Conservation (phyloP, 2,888 invertebrate species). For the Eupithecia abbreviata region DNA sequence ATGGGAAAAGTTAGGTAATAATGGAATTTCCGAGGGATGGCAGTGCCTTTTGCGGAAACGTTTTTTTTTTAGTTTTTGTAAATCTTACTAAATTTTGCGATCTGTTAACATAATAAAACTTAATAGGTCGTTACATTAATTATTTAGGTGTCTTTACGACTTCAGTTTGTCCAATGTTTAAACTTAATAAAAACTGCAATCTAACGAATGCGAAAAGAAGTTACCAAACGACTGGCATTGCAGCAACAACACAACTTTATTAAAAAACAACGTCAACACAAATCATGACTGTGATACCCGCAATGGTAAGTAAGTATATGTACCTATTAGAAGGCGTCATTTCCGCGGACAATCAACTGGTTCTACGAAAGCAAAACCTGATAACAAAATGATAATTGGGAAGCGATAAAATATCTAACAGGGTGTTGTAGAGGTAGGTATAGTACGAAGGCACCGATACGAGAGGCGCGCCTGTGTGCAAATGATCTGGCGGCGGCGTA, state of each 20-base stretch:
- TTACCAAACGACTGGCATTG: neutral
- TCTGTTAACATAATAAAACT: neutral
- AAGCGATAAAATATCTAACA: slow-evolving; percentile 70
- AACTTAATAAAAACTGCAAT: neutral
- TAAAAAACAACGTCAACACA: slow-evolving; percentile 34
- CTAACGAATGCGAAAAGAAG: slow-evolving; percentile 29
- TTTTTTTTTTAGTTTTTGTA: slow-evolving; percentile 3
- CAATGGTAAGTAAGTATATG: too few species aligned
- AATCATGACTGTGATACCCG: slow-evolving; percentile 43
- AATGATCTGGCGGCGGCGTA: slow-evolving; percentile 76
- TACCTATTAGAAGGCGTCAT: slow-evolving; percentile 33
- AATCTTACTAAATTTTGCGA: neutral
- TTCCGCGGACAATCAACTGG: slow-evolving; percentile 45
- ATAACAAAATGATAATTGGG: slow-evolving; percentile 70
- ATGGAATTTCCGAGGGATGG: slow-evolving; percentile 26
- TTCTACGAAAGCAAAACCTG: slow-evolving; percentile 48
- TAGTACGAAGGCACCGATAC: slow-evolving; percentile 36
- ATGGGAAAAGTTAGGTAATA: slow-evolving; percentile 35
- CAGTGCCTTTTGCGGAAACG: slow-evolving; percentile 13
- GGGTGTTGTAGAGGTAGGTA: slow-evolving; percentile 53
- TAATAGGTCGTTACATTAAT: neutral
- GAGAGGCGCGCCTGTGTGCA: slow-evolving; percentile 73
- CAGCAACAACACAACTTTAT: slow-evolving; percentile 22
- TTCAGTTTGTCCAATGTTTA: neutral
- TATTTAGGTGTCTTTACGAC: neutral